Conservation (phyloP, 2,888 invertebrate genomes). For the Seira musarum region DNA sequence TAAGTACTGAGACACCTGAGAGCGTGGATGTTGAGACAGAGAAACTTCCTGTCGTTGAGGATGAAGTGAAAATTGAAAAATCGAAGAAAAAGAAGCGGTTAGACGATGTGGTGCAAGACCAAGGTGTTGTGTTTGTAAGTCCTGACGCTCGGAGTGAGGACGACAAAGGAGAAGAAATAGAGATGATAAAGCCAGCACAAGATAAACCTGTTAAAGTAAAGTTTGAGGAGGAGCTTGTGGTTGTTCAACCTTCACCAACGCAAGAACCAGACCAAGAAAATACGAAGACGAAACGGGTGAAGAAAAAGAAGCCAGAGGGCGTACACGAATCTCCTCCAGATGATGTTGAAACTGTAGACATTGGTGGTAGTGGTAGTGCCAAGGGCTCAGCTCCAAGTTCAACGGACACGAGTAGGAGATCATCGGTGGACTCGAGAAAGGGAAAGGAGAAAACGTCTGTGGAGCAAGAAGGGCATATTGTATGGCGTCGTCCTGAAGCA, state of each 20-base stretch:
- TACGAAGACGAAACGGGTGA: neutral
- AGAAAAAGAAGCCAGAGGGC: no score
- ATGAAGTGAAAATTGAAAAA: neutral
- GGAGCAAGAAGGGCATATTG: conserved; percentile 67
- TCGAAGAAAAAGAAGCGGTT: neutral
- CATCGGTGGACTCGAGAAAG: neutral
- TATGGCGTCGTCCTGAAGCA: neutral
- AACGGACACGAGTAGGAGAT: neutral
- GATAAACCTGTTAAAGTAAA: no score
- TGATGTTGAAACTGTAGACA: neutral
- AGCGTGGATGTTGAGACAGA: neutral
- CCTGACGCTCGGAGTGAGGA: no score
- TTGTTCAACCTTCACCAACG: no score
- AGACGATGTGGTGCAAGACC: neutral
- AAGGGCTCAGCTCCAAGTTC: neutral
- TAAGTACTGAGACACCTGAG: neutral
- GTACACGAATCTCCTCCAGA: neutral
- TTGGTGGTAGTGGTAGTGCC: no score
- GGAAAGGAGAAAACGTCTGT: neutral
- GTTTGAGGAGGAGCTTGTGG: no score
- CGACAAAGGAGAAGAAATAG: no score
- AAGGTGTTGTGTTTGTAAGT: neutral
- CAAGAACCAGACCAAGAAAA: neutral
- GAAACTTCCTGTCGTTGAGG: neutral
- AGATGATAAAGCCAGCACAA: no score